phyloP scores from a whole-genome alignment of 2,797 vertebrate genomes.

The Pipistrellus pygmaeus region DNA sequence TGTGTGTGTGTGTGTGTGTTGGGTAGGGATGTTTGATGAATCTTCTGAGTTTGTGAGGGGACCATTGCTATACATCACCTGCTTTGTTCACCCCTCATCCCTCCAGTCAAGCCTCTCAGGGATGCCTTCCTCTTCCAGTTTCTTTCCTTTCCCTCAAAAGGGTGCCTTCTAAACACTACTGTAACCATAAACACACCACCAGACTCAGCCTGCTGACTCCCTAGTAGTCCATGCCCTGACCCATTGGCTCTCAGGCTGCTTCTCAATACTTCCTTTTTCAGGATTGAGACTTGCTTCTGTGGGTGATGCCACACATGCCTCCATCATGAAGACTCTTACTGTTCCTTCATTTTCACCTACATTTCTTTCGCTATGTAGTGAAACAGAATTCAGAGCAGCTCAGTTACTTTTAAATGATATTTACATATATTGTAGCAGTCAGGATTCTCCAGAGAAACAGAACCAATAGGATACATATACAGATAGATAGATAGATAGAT shows the following conservation, averaged over 20 bases:
- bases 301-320: neutral
- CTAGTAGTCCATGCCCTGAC: neutral
- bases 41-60: neutral
- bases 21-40: neutral
- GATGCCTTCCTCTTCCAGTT: neutral
- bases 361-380: neutral
- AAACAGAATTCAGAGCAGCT: neutral
- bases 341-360: neutral
- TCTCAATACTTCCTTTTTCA: neutral
- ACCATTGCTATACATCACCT: neutral
- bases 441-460: neutral
- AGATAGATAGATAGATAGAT: too few species aligned
- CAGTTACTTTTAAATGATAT: neutral
- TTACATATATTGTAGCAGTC: neutral
- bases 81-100: neutral
- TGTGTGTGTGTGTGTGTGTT: neutral
- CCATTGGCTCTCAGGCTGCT: neutral
- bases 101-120: neutral
- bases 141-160: neutral
- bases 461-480: neutral
- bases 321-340: neutral
- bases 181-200: neutral
- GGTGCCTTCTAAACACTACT: neutral
- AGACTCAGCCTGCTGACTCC: neutral
- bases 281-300: neutral